A percentile compares a stretch with the other conserved stretches of the same genome.
Evolutionary conservation across 2,797 vertebrate genomes (phyloP).

Genomic region (Salmo trutta): DNA sequence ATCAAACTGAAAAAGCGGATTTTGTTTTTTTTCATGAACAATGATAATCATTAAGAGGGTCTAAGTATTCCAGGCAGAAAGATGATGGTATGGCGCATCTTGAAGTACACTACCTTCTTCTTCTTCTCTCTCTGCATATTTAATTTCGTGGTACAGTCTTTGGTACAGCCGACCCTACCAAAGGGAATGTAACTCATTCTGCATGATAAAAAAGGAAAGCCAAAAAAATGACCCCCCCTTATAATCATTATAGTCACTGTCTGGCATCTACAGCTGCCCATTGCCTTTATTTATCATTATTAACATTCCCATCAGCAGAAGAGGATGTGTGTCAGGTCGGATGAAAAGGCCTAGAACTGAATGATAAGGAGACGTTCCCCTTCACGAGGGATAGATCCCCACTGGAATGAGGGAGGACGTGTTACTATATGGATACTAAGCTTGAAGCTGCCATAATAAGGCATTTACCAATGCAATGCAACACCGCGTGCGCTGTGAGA

Average conservation of each 20-base stretch:
- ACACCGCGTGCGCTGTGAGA: constrained; percentile 72
- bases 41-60: constrained; percentile 63
- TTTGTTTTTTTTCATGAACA: constrained; percentile 51
- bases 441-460: constrained; percentile 66
- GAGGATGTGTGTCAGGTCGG: constrained; percentile 74
- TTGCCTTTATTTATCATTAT: constrained; percentile 78
- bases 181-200: constrained; percentile 68
- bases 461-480: constrained; percentile 76
- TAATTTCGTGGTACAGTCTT: constrained; percentile 59
- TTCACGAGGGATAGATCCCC: constrained; percentile 68
- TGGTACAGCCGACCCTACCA: constrained; percentile 48
- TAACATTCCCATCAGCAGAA: constrained; percentile 67
- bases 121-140: constrained; percentile 64
- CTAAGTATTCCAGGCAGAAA: constrained; percentile 50
- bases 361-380: constrained; percentile 65
- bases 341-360: constrained; percentile 65
- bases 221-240: constrained; percentile 59
- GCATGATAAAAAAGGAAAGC: constrained; percentile 65
- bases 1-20: constrained; percentile 36
- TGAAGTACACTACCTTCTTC: constrained; percentile 61
- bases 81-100: constrained; percentile 48
- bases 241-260: constrained; percentile 65
- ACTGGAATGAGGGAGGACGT: constrained; percentile 66
- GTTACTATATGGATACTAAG: constrained; percentile 73
- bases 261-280: constrained; percentile 62